Base-by-base conservation (phyloP, 1,140 invertebrate genomes). In the Macrocentrus cingulum region DNA sequence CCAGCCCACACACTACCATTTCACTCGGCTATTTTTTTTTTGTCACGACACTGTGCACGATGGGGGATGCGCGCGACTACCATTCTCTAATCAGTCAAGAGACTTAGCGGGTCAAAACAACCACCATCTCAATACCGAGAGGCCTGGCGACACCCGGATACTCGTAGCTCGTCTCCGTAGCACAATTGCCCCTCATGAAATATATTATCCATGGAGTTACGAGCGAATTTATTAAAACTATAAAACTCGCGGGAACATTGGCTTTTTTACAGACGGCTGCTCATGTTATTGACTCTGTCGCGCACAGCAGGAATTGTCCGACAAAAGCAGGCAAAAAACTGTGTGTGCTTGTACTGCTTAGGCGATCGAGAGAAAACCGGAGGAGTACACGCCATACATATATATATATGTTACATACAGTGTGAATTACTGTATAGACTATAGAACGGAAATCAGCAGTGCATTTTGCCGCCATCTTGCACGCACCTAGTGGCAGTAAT, bases 51-150 rank as follows among this genome's bases (percentile, higher is more conserved):
- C 23, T 58, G 56, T 58, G 23, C 23, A 51, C 36, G n/a, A n/a
- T n/a, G n/a, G n/a, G 37, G 41, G 56, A 58, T 58, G 56, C 56
- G 56, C 56, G 56, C 56, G 56, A 41, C 56, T 58, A 58, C 20
- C n/a, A 34, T 29, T 41, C 18, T 58, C 46, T 50, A 42, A 36
- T 58, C 48, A 48, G 45, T 25, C 36, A 51, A 51, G 32, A 37
- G 37, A 22, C 41, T 25, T 51, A 46, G 45, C 36, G 39, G 32
- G 37, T 41, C 23, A 51, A 58, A 51, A 58, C 48, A 58, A 56
- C 42, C 42, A 56, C 53, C 42, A 23, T 11, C 11, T 15, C 3
- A 48, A 48, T 23, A 44, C 2, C 22, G 22, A 48, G 5, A 0
- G 22, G 29, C 8, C 36, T n/a, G 36, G 36, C 36, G 7, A 39